phyloP scores from a whole-genome alignment of 2,113 vertebrate species.

The Eretmochelys imbricata region DNA sequence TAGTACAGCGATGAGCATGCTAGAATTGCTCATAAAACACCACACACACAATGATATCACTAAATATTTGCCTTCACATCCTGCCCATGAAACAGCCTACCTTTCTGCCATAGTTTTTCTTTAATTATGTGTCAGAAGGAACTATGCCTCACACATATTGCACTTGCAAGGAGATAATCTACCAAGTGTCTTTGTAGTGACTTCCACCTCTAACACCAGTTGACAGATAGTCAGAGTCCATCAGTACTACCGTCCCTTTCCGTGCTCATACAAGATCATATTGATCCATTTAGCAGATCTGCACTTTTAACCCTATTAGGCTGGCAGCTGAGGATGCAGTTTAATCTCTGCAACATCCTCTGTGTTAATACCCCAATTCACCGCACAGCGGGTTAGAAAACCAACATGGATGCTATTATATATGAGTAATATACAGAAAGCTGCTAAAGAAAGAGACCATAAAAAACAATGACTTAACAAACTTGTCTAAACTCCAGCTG shows the following conservation, averaged over 20 bases:
- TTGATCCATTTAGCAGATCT: conserved; percentile 50
- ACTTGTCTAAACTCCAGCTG: not conserved
- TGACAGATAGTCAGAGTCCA: conserved; percentile 45
- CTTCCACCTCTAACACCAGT: conserved; percentile 12
- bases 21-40: not conserved
- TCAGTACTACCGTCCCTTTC: not conserved
- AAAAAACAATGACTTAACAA: not conserved
- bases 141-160: not conserved
- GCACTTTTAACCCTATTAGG: conserved; percentile 43
- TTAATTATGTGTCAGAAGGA: not conserved
- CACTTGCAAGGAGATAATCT: not conserved
- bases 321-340: conserved; percentile 10
- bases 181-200: not conserved
- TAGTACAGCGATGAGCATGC: not conserved
- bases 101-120: not conserved
- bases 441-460: not conserved
- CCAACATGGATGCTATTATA: not conserved
- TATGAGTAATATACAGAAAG: not conserved
- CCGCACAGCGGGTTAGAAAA: not conserved
- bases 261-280: not conserved
- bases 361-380: not conserved
- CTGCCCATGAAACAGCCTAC: not conserved
- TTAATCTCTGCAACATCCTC: conserved; percentile 17
- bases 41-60: not conserved
- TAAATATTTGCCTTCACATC: not conserved